Evolutionary conservation across 2,888 invertebrate genomes (phyloP), one percentile per base, ranked within the genome.

Genomic region (Hofmannophila pseudospretella): DNA sequence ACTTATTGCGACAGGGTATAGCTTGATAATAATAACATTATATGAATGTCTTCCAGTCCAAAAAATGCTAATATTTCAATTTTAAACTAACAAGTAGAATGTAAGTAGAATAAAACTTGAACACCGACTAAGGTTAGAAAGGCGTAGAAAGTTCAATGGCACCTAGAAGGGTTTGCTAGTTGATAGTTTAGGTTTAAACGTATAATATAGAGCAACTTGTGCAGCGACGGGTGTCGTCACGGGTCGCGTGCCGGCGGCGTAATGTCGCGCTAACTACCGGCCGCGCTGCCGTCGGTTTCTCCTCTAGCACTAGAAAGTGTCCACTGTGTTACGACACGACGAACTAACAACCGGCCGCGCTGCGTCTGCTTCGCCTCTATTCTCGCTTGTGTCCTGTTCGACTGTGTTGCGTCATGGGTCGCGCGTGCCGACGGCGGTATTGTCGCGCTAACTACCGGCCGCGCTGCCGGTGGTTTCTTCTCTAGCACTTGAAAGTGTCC

Each of bases 381-480:
- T n/a, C n/a, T n/a, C n/a, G n/a, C n/a, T n/a, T n/a, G n/a, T n/a
- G n/a, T n/a, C n/a, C n/a, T n/a, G n/a, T n/a, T n/a, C n/a, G n/a
- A n/a, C n/a, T n/a, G n/a, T n/a, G n/a, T n/a, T n/a, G n/a, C 33
- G 63, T 62, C 62, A 58, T 49, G 61, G 65, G 66, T 62, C 66
- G 60, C n/a, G n/a, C 51, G 27, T 27, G 27, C 27, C 39, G 12
- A 30, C 45, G 39, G 47, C 45, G 43, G n/a, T 45, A 50, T 54
- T 53, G 36, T 34, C 39, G 33, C 32, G 32, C 32, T 32, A 38
- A 42, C 42, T 38, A 33, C 39, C 43, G 39, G 34, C 39, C 42
- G 43, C 42, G 42, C 38, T 44, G 39, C 41, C 38, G 45, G 49
- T 41, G 51, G 51, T 64, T 62, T 62, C 58, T 59, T 54, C 44